A percentile compares a stretch with the other conserved stretches of the same genome.
Evolutionary conservation across 2,113 vertebrate species (phyloP).

Genomic region (Aegithalos caudatus): DNA sequence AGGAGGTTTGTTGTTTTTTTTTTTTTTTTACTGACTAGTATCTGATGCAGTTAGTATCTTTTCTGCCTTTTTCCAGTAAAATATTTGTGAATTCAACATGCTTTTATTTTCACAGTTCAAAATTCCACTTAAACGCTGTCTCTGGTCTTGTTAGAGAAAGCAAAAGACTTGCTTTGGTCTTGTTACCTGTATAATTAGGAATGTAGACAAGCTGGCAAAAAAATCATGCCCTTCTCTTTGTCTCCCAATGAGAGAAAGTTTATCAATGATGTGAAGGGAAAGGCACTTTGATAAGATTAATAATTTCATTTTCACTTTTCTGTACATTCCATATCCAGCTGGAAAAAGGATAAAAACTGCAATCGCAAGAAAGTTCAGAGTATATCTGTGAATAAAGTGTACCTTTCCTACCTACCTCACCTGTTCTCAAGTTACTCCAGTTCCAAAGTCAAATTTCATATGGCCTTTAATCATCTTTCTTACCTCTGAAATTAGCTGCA

Average conservation of each 20-base stretch:
- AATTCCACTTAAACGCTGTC: background rate
- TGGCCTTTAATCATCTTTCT: background rate
- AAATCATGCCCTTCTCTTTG: background rate
- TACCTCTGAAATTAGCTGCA: background rate
- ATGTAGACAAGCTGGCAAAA: background rate
- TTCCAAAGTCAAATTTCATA: background rate
- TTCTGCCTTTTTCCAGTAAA: background rate
- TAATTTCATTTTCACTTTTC: background rate
- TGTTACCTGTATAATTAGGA: background rate
- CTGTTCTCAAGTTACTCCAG: background rate
- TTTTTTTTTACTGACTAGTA: background rate
- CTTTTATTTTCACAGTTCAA: background rate
- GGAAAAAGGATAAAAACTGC: background rate
- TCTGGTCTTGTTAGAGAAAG: background rate
- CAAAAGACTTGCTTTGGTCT: background rate
- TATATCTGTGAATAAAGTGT: background rate
- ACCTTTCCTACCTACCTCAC: background rate
- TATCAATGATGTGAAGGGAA: background rate
- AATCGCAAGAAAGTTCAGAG: fast-evolving
- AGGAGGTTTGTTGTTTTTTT: too few species aligned
- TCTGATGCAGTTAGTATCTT: background rate
- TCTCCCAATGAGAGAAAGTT: background rate
- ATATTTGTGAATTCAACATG: background rate
- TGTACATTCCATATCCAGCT: fast-evolving
- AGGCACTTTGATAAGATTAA: background rate